Conservation (phyloP, 1,140 invertebrate species). For the Ceratitis capitata region DNA sequence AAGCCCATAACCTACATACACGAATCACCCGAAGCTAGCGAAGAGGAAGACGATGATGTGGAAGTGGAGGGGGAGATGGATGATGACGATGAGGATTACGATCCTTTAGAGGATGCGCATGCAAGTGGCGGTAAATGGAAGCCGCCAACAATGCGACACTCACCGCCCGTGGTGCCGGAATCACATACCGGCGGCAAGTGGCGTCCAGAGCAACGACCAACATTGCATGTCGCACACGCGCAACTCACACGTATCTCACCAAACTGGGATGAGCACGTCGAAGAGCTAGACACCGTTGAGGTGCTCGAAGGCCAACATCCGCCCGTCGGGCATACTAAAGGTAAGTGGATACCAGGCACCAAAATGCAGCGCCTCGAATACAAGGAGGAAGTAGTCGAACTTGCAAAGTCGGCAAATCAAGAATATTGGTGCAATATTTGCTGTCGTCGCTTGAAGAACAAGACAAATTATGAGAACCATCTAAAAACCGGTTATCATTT, state of each 20-base stretch:
- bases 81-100: constrained; percentile 68
- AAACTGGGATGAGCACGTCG: constrained; percentile 54
- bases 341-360: constrained; percentile 79
- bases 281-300: constrained; percentile 51
- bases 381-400: constrained; percentile 63
- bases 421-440: constrained; percentile 83
- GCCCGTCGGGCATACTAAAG: constrained; percentile 76
- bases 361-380: constrained; percentile 66
- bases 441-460: constrained; percentile 77
- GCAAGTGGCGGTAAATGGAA: constrained; percentile 74
- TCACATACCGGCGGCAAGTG: constrained; percentile 81
- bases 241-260: constrained; percentile 53
- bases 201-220: constrained; percentile 66
- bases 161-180: constrained; percentile 68
- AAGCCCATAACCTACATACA: constrained; percentile 64
- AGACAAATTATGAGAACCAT: constrained; percentile 79
- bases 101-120: constrained; percentile 55
- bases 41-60: constrained; percentile 68
- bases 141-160: constrained; percentile 61
- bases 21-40: constrained; percentile 64
- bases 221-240: constrained; percentile 48
- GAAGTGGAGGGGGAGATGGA: constrained; percentile 70
- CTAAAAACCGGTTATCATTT: constrained; percentile 77
- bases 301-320: constrained; percentile 67
- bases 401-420: constrained; percentile 59